Percentiles rank a stretch among this genome's conserved stretches.
Conservation (phyloP, 2,888 invertebrate genomes). For the Thymelicus lineola region DNA sequence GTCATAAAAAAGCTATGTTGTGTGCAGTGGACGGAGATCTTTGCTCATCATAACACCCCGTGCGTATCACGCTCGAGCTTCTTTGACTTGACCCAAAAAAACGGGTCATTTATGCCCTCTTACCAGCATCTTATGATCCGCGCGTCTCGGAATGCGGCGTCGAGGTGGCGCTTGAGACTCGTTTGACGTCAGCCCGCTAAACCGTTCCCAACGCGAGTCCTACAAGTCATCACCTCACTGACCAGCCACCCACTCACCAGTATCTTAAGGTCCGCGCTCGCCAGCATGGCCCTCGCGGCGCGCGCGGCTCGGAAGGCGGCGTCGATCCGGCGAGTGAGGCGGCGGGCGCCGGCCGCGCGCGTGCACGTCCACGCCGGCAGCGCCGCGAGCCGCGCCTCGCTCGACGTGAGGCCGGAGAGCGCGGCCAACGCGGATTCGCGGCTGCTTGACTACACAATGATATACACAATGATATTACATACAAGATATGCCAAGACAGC, state of each 20-base stretch:
- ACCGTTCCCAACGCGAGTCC: too few species aligned
- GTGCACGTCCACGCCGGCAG: slow-evolving; percentile 94
- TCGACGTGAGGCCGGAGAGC: slow-evolving; percentile 84
- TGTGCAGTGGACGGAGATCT: too few species aligned
- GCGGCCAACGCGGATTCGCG: slow-evolving; percentile 86
- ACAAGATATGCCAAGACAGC: too few species aligned
- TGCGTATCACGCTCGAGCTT: too few species aligned
- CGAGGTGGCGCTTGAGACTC: slow-evolving; percentile 88
- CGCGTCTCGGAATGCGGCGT: slow-evolving; percentile 87
- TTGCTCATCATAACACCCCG: too few species aligned
- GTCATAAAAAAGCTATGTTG: too few species aligned
- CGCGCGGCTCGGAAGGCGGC: slow-evolving; percentile 86
- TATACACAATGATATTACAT: too few species aligned
- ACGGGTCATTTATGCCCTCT: too few species aligned
- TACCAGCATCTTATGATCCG: slow-evolving; percentile 89
- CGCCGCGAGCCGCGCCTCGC: slow-evolving; percentile 88
- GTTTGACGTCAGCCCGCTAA: slow-evolving; percentile 89
- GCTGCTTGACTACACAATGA: slow-evolving; percentile 64
- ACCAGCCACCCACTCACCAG: slow-evolving; percentile 87
- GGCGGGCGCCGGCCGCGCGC: slow-evolving; percentile 89
- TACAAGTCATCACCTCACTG: too few species aligned
- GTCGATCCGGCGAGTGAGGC: slow-evolving; percentile 88
- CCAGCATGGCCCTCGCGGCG: slow-evolving; percentile 75
- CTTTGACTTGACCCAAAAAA: too few species aligned
- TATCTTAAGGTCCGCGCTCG: slow-evolving; percentile 88